Percentiles rank a stretch among this genome's conserved stretches.
phyloP scores from a whole-genome alignment of 2,113 vertebrate species.

The Cettia cetti region DNA sequence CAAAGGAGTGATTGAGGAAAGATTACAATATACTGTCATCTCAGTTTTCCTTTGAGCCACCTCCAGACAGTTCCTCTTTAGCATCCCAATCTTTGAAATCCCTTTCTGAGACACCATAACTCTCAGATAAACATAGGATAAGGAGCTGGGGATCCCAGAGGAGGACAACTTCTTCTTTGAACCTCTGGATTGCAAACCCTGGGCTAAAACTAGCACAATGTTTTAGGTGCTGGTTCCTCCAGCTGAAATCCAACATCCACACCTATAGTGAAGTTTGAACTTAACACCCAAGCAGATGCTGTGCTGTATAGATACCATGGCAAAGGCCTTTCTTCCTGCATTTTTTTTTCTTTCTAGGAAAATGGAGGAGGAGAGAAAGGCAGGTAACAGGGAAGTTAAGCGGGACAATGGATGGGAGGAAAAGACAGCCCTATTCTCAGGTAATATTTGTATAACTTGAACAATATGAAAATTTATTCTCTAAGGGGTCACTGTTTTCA shows the following conservation, averaged over 20 bases:
- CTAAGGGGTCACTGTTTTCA: not conserved
- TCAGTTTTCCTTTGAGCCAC: not conserved
- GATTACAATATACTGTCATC: not conserved
- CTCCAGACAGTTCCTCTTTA: not conserved
- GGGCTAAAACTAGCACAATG: not conserved
- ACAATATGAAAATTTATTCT: not conserved
- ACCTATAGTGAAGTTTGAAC: not conserved
- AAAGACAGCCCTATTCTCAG: not conserved
- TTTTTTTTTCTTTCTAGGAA: not conserved
- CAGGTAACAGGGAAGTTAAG: not conserved
- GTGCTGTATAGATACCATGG: not conserved
- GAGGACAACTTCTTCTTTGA: not conserved
- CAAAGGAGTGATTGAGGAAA: not conserved
- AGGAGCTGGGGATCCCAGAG: not conserved
- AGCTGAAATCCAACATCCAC: not conserved
- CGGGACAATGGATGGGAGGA: not conserved
- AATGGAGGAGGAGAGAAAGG: not conserved
- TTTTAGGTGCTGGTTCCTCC: not conserved
- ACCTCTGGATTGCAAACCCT: not conserved
- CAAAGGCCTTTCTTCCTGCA: not conserved
- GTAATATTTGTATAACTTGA: not conserved
- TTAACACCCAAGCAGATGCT: not conserved
- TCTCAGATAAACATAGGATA: not conserved
- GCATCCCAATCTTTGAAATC: not conserved
- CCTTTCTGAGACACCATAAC: not conserved